Evolutionary conservation across 2,888 invertebrate species (phyloP).

Genomic region (Alloplasta piceator): DNA sequence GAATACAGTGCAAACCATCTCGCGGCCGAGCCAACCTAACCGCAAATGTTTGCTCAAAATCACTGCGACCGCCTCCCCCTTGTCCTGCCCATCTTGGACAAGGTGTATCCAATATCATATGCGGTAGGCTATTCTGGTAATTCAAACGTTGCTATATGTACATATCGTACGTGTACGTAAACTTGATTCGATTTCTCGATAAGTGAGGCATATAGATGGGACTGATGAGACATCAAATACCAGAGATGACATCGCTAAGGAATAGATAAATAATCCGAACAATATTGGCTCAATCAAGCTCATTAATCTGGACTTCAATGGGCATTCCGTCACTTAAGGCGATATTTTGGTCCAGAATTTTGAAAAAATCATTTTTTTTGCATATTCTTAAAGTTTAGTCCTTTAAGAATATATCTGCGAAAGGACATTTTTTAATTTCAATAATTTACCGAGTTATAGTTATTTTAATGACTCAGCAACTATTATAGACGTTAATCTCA

Average conservation of each 20-base stretch:
- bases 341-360: too few species aligned
- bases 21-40: conserved; percentile 65
- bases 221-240: conserved; percentile 9
- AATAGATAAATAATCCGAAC: too few species aligned
- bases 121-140: not conserved
- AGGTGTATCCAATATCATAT: conserved; percentile 22
- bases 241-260: not conserved
- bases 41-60: conserved; percentile 80
- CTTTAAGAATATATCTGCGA: too few species aligned
- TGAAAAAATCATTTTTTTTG: too few species aligned
- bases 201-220: conserved; percentile 14
- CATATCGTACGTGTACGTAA: not conserved
- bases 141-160: conserved; percentile 3
- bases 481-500: not conserved
- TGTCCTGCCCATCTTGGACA: conserved; percentile 31
- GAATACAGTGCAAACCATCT: conserved; percentile 14
- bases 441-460: too few species aligned
- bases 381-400: too few species aligned
- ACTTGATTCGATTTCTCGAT: conserved; percentile 43
- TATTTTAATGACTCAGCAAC: too few species aligned
- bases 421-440: too few species aligned
- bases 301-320: too few species aligned
- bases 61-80: conserved; percentile 68
- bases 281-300: too few species aligned
- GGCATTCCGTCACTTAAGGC: too few species aligned